Evolutionary conservation across 2,797 vertebrate genomes (phyloP).

Genomic region (Labroides dimidiatus): DNA sequence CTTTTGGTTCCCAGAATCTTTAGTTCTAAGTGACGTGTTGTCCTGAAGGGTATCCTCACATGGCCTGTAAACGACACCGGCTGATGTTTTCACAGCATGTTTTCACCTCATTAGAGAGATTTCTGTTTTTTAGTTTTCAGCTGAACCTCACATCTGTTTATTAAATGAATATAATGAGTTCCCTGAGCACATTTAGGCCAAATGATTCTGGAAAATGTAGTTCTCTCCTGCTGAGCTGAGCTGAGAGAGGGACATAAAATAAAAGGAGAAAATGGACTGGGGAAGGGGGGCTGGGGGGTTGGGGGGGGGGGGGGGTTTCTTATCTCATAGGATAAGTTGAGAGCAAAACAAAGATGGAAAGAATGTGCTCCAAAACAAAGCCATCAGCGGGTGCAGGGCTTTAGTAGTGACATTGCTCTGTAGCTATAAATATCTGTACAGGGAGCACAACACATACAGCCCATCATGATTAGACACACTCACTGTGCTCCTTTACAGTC

Average conservation of each 20-base stretch:
- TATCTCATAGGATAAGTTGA: slow-evolving; percentile 55
- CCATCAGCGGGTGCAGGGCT: slow-evolving; percentile 59
- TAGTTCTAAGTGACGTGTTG: slow-evolving; percentile 29
- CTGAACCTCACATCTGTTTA: slow-evolving; percentile 12
- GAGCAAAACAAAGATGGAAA: slow-evolving; percentile 79
- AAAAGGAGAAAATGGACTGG: slow-evolving; percentile 6
- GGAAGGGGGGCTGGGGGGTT: background rate
- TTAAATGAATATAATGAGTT: slow-evolving; percentile 1
- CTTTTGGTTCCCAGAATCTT: background rate
- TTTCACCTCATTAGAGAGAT: slow-evolving; percentile 16
- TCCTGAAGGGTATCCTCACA: slow-evolving; percentile 32
- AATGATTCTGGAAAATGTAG: slow-evolving; percentile 1
- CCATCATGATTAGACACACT: slow-evolving; percentile 56
- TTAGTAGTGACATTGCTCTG: slow-evolving; percentile 77
- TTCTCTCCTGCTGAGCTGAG: background rate
- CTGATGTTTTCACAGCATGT: slow-evolving; percentile 13
- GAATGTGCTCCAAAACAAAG: slow-evolving; percentile 79
- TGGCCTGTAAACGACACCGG: slow-evolving; percentile 7
- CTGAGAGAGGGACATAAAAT: background rate
- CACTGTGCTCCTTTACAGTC: slow-evolving; percentile 19
- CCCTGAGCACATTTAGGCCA: background rate
- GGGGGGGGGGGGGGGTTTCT: background rate
- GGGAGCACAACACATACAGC: slow-evolving; percentile 16
- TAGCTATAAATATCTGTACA: slow-evolving; percentile 76
- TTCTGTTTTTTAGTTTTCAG: background rate